Evolutionary conservation across 2,797 vertebrate species (phyloP), one percentile per base, ranked within the genome.

Genomic region (Tympanoctomys barrerae): DNA sequence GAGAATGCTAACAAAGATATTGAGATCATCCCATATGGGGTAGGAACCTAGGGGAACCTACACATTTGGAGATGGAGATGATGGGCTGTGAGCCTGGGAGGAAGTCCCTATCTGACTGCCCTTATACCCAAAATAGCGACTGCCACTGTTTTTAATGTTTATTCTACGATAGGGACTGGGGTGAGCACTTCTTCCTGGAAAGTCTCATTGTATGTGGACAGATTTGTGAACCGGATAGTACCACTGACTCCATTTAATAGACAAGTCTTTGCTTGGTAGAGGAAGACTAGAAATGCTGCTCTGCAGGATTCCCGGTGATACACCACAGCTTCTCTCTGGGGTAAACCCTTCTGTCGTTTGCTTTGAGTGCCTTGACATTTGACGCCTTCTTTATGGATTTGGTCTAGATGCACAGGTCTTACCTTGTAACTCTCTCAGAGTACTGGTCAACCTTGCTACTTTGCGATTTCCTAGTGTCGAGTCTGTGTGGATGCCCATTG

Each of bases 251-350:
- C 33, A 75, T 14, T 83, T 42, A 81, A 59, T 18, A 70, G 71
- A 86, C 7, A 70, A 80, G 16, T 22, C 2, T 71, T 16, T 49
- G 36, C 12, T 22, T 49, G 18, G 19, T 66, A 36, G 33, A 36
- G 71, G 13, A 95, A 64, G 12, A 16, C 39, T 49, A 6, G 31
- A 39, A 83, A 21, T 12, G 4, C 2, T 36, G 33, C 26, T 39
- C n/a, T 70, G 21, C 75, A 0, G 49, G 73, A 24, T 39, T 77
- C 22, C 42, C 66, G 84, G 36, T 33, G 26, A 19, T 14, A 9
- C 13, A 9, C 18, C 39, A 21, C 42, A 13, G 0, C 18, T 62
- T 64, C 3, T 52, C 39, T 16, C 1, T 1, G 7, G 6, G 21
- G 5, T 28, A 33, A 82, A 54, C 12, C n/a, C 0, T 3, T 78